phyloP scores from a whole-genome alignment of 2,797 vertebrate species.

The Pachyuromys duprasi region DNA sequence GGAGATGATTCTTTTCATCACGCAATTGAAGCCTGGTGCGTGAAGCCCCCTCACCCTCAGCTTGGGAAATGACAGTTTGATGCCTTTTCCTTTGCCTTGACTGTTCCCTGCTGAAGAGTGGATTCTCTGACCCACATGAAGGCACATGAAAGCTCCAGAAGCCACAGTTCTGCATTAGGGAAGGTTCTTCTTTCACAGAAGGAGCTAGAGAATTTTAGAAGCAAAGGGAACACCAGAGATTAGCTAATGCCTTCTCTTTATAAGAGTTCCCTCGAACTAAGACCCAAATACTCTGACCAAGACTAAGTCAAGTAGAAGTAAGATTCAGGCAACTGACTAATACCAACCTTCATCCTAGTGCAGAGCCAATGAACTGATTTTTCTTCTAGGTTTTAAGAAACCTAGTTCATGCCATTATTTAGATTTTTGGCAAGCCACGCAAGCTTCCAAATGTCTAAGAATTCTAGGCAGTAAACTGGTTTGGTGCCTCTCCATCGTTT shows the following conservation, averaged over 20 bases:
- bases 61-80: not conserved
- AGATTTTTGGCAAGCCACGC: not conserved
- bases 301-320: not conserved
- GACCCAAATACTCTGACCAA: not conserved
- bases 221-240: not conserved
- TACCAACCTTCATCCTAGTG: not conserved
- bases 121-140: constrained; percentile 30
- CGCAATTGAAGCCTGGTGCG: not conserved
- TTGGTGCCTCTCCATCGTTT: not conserved
- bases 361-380: not conserved
- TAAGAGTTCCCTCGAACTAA: not conserved
- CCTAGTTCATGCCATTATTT: not conserved
- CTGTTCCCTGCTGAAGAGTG: not conserved
- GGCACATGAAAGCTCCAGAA: not conserved
- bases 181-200: not conserved
- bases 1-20: constrained; percentile 38
- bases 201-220: not conserved
- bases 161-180: not conserved
- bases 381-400: not conserved
- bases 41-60: not conserved
- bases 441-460: not conserved
- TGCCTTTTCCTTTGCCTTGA: not conserved
- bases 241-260: not conserved
- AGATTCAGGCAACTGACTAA: not conserved
- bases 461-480: not conserved